These are phyloP conservation scores for Protula sp. DNA, from an alignment of 2,888 invertebrate species.

Conservation along the genomic window DNA sequence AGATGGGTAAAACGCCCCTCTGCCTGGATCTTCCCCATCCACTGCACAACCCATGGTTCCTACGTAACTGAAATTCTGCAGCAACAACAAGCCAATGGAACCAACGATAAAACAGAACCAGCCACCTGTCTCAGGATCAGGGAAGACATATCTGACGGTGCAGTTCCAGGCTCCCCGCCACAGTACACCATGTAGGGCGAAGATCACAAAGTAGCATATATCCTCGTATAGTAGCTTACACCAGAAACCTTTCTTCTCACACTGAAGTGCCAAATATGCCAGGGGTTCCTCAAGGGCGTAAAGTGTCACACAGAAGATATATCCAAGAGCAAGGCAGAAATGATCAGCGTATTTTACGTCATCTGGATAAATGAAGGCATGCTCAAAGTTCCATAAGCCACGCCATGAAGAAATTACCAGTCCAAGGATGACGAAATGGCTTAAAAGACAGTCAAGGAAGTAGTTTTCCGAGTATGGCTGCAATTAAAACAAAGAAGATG, in stretches of 20 bases:
- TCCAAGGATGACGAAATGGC: neutral
- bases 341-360: neutral
- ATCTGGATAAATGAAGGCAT: neutral
- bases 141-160: neutral
- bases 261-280: neutral
- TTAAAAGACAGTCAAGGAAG: neutral
- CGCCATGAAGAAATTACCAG: neutral
- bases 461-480: neutral
- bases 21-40: neutral
- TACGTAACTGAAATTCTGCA: neutral
- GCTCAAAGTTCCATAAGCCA: neutral
- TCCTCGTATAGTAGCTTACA: neutral
- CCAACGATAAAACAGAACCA: neutral
- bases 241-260: neutral
- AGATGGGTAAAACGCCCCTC: neutral
- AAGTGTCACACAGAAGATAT: neutral
- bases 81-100: neutral
- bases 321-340: neutral
- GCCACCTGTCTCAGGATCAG: neutral
- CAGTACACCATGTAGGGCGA: neutral
- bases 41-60: neutral
- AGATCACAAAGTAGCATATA: neutral
- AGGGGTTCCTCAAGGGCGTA: neutral
- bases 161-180: neutral
- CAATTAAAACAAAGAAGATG: neutral